Base-by-base conservation (phyloP, 2,797 vertebrate genomes). In the Bradypus variegatus region DNA sequence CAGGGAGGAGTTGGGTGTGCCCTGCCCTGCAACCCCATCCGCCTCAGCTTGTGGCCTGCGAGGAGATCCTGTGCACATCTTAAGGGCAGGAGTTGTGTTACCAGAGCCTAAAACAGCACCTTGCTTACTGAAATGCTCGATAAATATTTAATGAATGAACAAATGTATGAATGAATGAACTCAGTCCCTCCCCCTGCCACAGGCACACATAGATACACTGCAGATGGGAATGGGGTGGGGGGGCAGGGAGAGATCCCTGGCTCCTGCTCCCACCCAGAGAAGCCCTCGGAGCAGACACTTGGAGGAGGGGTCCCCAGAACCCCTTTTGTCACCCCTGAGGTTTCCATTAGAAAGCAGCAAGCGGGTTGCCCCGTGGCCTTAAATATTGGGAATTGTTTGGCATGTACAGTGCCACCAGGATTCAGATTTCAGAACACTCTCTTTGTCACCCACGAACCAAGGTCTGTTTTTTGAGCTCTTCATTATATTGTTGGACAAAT, bases 291-390 rank as follows among this genome's bases (percentile, higher is more conserved):
- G 53, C 21, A 72, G 29, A 53, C 16, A 4, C 38, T 29, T 8
- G 77, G 38, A 67, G 8, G 13, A 10, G 15, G 4, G 41, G 15
- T 48, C 45, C 53, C 48, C 16, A 41, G 1, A 1, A 23, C 6
- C 27, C 38, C 9, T 73, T 53, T 36, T 23, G 18, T 33, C 41
- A 70, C 41, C 41, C 70, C 6, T 25, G 21, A 65, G n/a, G 2
- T 19, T 67, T 41, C 67, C 48, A 15, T 76, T 23, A 84, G 62
- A 88, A 77, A 36, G 23, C 16, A n/a, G 19, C 5, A 15, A 33
- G 19, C 4, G 11, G 4, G 33, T 38, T 18, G 3, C 50, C 60
- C 14, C 0, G 0, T 6, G 25, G 18, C 31, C 81, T 85, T 23
- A 16, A 2, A 3, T 6, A 3, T 23, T 70, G 50, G 58, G 80